These are phyloP conservation scores for Andrena camellia DNA, from an alignment of 2,888 invertebrate species.

Conservation along the genomic window DNA sequence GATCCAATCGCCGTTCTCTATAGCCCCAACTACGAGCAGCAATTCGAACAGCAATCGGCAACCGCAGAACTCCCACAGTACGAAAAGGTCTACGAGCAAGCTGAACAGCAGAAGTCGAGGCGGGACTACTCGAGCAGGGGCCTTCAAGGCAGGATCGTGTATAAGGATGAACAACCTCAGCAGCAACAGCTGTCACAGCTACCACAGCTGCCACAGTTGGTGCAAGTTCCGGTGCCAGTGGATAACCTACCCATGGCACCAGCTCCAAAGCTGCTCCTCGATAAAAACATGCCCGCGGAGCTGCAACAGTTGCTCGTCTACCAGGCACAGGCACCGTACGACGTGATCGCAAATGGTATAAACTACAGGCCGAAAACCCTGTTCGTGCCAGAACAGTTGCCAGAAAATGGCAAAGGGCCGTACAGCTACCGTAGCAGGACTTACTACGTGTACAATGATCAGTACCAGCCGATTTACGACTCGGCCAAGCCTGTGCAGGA, in stretches of 20 bases:
- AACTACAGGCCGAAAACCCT: constrained; percentile 76
- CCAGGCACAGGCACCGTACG: constrained; percentile 81
- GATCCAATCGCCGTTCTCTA: constrained; percentile 80
- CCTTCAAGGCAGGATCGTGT: constrained; percentile 70
- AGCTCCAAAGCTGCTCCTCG: constrained; percentile 66
- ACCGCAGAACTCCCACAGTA: constrained; percentile 38
- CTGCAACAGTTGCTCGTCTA: constrained; percentile 78
- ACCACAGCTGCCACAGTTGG: constrained; percentile 37
- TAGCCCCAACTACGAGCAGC: constrained; percentile 42
- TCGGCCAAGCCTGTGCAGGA: constrained; percentile 58
- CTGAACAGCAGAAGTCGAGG: constrained; percentile 38
- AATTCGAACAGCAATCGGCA: constrained; percentile 50
- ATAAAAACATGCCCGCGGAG: constrained; percentile 77
- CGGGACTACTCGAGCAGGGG: constrained; percentile 41
- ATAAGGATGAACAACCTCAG: constrained; percentile 63
- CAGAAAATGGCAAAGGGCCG: constrained; percentile 71
- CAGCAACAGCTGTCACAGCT: constrained; percentile 40
- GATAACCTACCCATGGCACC: constrained; percentile 70
- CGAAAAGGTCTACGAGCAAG: constrained; percentile 37
- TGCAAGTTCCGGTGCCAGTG: constrained; percentile 74
- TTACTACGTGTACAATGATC: constrained; percentile 76
- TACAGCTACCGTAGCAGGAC: constrained; percentile 79
- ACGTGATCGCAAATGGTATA: constrained; percentile 82
- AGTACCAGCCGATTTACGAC: constrained; percentile 52
- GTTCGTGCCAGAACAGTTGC: constrained; percentile 80